Percentiles rank a stretch among this genome's conserved stretches.
Conservation (phyloP, 2,113 vertebrate genomes). For the Calcarius ornatus region DNA sequence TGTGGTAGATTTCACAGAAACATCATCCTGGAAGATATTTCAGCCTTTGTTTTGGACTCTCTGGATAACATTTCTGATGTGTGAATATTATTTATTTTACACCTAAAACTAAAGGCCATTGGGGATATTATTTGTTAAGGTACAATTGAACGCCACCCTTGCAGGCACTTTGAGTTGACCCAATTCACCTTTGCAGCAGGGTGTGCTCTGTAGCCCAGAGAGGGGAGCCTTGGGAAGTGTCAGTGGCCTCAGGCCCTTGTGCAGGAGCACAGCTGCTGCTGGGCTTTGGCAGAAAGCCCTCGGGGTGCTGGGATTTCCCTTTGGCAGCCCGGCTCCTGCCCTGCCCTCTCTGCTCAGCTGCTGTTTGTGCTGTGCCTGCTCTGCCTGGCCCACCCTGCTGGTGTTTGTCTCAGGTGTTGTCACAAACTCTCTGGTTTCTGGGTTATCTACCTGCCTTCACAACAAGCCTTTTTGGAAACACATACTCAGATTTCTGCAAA, state of each 20-base stretch:
- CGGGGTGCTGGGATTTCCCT: background rate
- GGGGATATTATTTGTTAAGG: background rate
- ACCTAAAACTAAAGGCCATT: background rate
- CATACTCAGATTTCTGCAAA: background rate
- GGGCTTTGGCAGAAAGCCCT: background rate
- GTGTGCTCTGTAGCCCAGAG: background rate
- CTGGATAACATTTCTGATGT: too few relatives aligned
- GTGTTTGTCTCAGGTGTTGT: background rate
- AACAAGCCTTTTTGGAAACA: background rate
- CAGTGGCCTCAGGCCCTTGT: background rate
- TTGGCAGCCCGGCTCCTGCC: background rate
- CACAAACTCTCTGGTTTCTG: background rate
- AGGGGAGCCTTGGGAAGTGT: background rate
- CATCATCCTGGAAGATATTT: background rate
- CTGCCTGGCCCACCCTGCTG: background rate
- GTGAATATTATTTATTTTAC: background rate
- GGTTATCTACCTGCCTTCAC: background rate
- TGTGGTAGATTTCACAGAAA: background rate
- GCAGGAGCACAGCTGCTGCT: background rate
- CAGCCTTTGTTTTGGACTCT: background rate
- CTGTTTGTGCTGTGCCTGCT: background rate
- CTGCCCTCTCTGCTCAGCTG: background rate
- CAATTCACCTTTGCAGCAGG: background rate
- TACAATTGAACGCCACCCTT: background rate
- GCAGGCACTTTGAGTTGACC: background rate